Conservation (phyloP, 2,888 invertebrate species). For the Polietes domitor region DNA sequence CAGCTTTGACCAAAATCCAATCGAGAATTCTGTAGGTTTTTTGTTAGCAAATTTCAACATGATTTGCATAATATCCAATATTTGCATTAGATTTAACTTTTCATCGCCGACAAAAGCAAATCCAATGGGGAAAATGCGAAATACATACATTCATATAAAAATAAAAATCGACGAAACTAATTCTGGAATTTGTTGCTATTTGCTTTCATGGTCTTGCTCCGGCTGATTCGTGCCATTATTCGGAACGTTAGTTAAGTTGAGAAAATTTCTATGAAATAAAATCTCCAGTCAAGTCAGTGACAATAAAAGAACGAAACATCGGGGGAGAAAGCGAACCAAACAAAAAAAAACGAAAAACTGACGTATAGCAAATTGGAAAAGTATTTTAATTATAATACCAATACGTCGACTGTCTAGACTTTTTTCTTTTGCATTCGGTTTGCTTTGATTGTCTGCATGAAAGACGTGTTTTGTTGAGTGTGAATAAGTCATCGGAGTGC, state of each 20-base stretch:
- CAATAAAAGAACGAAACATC: constrained; percentile 9
- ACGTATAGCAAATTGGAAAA: constrained; percentile 64
- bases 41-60: constrained; percentile 22
- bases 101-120: neutral
- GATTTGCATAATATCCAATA: constrained; percentile 46
- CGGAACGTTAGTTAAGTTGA: neutral
- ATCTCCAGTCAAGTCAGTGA: constrained; percentile 59
- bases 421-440: constrained; percentile 15
- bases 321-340: neutral
- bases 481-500: neutral
- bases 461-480: no score
- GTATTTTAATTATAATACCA: constrained; percentile 67
- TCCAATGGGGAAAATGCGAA: neutral
- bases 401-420: constrained; percentile 61
- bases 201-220: neutral
- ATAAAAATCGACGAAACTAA: constrained; percentile 1
- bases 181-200: neutral
- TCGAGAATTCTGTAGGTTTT: neutral
- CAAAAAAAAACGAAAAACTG: constrained; percentile 51
- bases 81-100: constrained; percentile 61
- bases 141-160: no score
- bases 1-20: neutral
- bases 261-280: constrained; percentile 44
- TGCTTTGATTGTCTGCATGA: no score
- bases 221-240: neutral